Conservation (phyloP, 2,113 vertebrate genomes). For the Himantopus leucocephalus region DNA sequence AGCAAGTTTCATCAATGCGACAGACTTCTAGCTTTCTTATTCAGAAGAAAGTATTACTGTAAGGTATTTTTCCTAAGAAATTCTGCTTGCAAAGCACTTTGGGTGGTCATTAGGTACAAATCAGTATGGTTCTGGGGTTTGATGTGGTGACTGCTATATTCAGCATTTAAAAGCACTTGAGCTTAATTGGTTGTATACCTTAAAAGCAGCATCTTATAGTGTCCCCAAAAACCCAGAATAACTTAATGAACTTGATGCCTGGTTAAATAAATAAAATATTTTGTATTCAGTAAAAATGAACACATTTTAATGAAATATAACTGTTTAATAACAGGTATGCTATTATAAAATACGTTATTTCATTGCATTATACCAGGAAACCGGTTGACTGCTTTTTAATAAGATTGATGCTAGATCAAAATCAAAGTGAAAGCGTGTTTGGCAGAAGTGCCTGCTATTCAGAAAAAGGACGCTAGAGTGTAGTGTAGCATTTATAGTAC, state of each 20-base stretch:
- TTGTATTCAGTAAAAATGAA: neutral
- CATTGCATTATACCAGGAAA: neutral
- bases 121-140: neutral
- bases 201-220: neutral
- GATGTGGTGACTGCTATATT: neutral
- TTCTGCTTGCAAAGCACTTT: neutral
- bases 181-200: neutral
- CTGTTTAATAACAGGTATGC: neutral
- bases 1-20: neutral
- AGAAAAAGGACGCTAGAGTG: constrained; percentile 60
- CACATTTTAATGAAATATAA: neutral
- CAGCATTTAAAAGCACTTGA: neutral
- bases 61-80: neutral
- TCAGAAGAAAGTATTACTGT: neutral
- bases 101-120: neutral
- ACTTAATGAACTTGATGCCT: neutral
- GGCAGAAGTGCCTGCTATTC: neutral
- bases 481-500: constrained; percentile 30
- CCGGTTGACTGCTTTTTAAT: fast-evolving
- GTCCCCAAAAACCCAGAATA: neutral
- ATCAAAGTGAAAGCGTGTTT: neutral
- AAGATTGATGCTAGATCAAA: neutral
- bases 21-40: neutral
- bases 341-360: neutral
- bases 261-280: neutral